Conservation (phyloP, 2,888 invertebrate species). For the Nymphalis c-album region DNA sequence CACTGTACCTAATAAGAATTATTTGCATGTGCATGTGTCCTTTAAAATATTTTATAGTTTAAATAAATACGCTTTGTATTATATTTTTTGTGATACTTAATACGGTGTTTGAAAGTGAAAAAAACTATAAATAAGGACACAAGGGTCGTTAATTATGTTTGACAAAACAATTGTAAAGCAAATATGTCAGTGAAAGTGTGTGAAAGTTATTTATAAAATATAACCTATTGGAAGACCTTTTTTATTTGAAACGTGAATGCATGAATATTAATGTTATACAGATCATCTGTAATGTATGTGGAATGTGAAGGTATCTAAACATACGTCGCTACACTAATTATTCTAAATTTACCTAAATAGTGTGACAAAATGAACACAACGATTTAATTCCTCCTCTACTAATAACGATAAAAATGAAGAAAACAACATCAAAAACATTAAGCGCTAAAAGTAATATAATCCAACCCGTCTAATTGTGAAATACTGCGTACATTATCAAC, state of each 20-base stretch:
- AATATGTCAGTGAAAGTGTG: slow-evolving; percentile 24
- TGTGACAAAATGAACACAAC: slow-evolving; percentile 61
- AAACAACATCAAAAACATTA: slow-evolving; percentile 46
- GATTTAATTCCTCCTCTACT: slow-evolving; percentile 43
- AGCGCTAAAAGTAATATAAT: slow-evolving; percentile 62
- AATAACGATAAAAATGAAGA: slow-evolving; percentile 39
- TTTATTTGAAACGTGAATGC: slow-evolving; percentile 62
- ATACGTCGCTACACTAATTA: slow-evolving; percentile 42
- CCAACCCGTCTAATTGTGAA: slow-evolving; percentile 67
- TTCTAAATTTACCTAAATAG: slow-evolving; percentile 44
- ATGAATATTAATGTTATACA: slow-evolving; percentile 45
- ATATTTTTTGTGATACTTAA: not conserved
- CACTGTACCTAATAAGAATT: slow-evolving; percentile 46
- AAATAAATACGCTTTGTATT: not conserved
- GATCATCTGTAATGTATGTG: slow-evolving; percentile 45
- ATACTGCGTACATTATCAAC: slow-evolving; percentile 63
- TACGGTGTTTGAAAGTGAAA: not conserved
- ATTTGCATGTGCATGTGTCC: slow-evolving; percentile 32
- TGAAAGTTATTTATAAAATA: slow-evolving; percentile 49
- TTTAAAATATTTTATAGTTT: slow-evolving; percentile 3
- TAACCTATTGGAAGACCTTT: slow-evolving; percentile 79
- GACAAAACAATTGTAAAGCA: slow-evolving; percentile 13
- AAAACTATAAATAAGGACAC: slow-evolving; percentile 12
- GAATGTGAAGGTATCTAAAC: slow-evolving; percentile 56
- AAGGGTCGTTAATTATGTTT: slow-evolving; percentile 19